These are phyloP conservation scores for human (Homo sapiens) DNA, from an alignment of 2,113 vertebrate species.

Conservation along the genomic window DNA sequence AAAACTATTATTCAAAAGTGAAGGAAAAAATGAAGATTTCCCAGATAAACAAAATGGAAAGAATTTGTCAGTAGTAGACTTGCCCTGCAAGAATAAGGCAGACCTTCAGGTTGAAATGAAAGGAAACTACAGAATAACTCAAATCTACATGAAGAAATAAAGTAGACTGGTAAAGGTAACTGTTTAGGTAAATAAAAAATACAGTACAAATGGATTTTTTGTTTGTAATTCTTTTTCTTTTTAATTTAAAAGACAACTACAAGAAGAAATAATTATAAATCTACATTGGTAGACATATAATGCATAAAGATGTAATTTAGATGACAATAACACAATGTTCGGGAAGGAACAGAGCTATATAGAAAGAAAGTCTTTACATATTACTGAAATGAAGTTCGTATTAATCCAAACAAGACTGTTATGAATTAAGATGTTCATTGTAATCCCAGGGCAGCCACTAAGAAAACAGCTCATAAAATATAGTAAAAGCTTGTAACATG, in stretches of 20 bases:
- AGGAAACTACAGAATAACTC: background rate
- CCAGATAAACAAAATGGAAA: background rate
- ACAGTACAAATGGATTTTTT: background rate
- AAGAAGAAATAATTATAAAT: background rate
- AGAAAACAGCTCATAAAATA: slow-evolving; percentile 27
- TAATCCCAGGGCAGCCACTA: background rate
- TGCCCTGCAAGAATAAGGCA: background rate
- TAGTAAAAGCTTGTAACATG: background rate
- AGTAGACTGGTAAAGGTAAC: background rate
- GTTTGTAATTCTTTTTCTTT: background rate
- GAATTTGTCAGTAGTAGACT: background rate
- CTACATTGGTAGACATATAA: background rate
- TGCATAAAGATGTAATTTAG: background rate
- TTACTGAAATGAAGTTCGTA: slow-evolving; percentile 6
- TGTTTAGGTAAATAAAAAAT: background rate
- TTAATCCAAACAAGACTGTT: background rate
- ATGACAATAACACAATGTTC: background rate
- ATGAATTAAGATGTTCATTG: slow-evolving; percentile 12
- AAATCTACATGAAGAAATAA: slow-evolving; percentile 1
- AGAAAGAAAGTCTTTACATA: background rate
- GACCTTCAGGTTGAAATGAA: background rate
- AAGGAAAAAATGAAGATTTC: background rate
- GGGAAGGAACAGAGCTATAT: background rate
- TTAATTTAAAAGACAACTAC: background rate
- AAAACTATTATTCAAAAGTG: background rate